Conservation (phyloP, 2,888 invertebrate genomes). For the Lepidochitona cinerea region DNA sequence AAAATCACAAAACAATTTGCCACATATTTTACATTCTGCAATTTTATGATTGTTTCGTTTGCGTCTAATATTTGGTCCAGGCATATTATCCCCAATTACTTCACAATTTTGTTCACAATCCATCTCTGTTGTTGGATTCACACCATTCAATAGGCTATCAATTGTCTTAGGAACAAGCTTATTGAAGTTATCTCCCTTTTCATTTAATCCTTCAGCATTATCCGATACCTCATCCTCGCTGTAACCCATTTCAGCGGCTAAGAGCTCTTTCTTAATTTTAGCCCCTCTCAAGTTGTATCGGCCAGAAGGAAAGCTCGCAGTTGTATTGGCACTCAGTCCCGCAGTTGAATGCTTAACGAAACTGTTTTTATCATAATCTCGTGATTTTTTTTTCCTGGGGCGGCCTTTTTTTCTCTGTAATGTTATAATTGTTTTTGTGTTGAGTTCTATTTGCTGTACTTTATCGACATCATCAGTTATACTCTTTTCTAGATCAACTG, state of each 20-base stretch:
- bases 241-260: conserved; percentile 38
- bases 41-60: conserved; percentile 24
- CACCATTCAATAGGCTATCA: background rate
- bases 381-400: conserved; percentile 12
- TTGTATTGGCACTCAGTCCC: background rate
- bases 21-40: conserved; percentile 44
- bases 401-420: conserved; percentile 17
- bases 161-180: background rate
- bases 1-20: conserved; percentile 38
- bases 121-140: background rate
- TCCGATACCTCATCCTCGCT: background rate
- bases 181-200: background rate
- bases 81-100: background rate
- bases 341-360: background rate
- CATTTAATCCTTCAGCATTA: background rate
- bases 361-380: background rate
- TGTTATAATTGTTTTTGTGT: too few species aligned
- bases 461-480: background rate
- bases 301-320: too few species aligned
- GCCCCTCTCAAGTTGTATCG: conserved; percentile 43
- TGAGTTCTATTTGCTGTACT: background rate
- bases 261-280: conserved; percentile 38
- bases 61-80: conserved; percentile 12
- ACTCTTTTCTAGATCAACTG: background rate
- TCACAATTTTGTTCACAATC: background rate